Evolutionary conservation across 2,113 vertebrate genomes (phyloP).

Genomic region (Poicephalus gulielmi): DNA sequence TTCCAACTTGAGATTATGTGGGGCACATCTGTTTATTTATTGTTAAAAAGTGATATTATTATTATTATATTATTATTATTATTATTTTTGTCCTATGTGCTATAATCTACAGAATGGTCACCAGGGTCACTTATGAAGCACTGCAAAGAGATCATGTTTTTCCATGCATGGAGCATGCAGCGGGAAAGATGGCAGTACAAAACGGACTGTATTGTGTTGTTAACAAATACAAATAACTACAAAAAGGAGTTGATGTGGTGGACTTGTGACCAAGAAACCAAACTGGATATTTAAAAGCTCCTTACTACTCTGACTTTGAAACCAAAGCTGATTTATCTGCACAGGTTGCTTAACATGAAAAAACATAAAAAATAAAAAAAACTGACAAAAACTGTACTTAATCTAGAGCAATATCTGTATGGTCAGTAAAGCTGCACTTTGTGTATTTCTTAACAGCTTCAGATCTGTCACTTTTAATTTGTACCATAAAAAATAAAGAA

Average conservation of each 20-base stretch:
- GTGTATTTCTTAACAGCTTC: slow-evolving; percentile 98
- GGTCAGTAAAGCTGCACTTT: slow-evolving; percentile 99
- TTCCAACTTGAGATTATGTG: slow-evolving; percentile 78
- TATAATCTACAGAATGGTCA: slow-evolving; percentile 82
- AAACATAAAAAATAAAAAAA: slow-evolving; percentile 54
- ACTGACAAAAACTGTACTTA: slow-evolving; percentile 87
- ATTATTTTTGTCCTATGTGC: slow-evolving; percentile 71
- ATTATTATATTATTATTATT: slow-evolving; percentile 38
- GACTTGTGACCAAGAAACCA: slow-evolving; percentile 82
- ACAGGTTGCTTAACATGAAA: slow-evolving; percentile 90
- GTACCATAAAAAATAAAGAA: slow-evolving; percentile 99
- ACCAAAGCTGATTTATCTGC: slow-evolving; percentile 98
- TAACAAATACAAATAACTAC: slow-evolving; percentile 20
- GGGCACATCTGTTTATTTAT: slow-evolving; percentile 82
- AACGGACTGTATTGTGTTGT: slow-evolving; percentile 58
- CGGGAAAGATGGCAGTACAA: slow-evolving; percentile 68
- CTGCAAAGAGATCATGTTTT: slow-evolving; percentile 72
- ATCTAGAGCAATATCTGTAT: slow-evolving; percentile 99
- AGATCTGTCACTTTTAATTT: slow-evolving; percentile 99
- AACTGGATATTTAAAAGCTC: slow-evolving; percentile 82
- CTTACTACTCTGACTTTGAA: slow-evolving; percentile 90
- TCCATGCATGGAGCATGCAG: slow-evolving; percentile 68
- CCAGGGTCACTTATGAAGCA: slow-evolving; percentile 81
- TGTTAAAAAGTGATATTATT: slow-evolving; percentile 72
- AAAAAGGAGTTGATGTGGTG: slow-evolving; percentile 67